Evolutionary conservation across 1,140 invertebrate species (phyloP), one percentile per base, ranked within the genome.

Genomic region (Gonioctena quinquepunctata): DNA sequence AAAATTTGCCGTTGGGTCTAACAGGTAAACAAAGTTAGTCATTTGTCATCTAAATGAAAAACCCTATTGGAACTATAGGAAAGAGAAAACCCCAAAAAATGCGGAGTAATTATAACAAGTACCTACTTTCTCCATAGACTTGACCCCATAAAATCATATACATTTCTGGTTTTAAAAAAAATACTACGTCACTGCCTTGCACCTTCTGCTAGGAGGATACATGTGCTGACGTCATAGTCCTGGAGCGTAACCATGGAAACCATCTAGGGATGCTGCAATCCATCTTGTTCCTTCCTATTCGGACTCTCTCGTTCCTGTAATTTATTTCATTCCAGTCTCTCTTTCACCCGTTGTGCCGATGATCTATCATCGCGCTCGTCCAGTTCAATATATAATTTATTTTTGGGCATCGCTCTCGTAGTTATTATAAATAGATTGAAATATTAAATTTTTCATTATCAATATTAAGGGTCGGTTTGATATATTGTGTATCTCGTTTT

Each of bases 231-330:
- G 78, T 79, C 75, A 79, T 70, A 60, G 48, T 71, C 74, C 78
- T 77, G 76, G 75, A 78, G 65, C 70, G 76, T 79, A 56, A 70
- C 75, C 64, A 78, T 78, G 74, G 78, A 70, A 75, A 79, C 78
- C 76, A 75, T 79, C 78, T 76, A 74, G 78, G 78, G 78, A 79
- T 79, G 75, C 69, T 71, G 75, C 74, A 76, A 77, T 79, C 76
- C 76, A 78, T 79, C 76, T 77, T 76, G 73, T 79, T 77, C 76
- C 73, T 79, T 71, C 69, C 73, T 70, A 61, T 56, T 72, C 60
- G 70, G 49, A 64, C 69, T 76, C 77, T 77, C 74, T 76, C 66
- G 74, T 78, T 78, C 75, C 72, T 75, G 75, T 70, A 73, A 77
- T 78, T 78, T 76, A 78, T 78, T 76, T 77, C 61, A 28, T 61